These are phyloP conservation scores for Alexandromys fortis DNA, from an alignment of 2,113 vertebrate genomes.

Conservation along the genomic window DNA sequence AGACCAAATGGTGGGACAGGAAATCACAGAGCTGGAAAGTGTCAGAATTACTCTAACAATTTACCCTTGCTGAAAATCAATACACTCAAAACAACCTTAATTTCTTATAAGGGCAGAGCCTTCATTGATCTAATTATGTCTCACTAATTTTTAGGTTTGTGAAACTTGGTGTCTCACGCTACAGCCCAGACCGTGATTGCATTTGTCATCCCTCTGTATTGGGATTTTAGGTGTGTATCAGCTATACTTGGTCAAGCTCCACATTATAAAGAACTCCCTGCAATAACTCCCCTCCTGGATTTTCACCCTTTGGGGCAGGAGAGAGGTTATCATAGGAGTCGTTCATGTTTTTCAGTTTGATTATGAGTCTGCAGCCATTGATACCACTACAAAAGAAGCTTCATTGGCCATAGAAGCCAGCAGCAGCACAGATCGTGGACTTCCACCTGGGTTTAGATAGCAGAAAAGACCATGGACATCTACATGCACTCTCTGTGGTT, in stretches of 20 bases:
- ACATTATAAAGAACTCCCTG: neutral
- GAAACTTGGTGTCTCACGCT: neutral
- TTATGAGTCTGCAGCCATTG: too few relatives aligned
- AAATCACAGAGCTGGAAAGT: neutral
- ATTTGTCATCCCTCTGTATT: neutral
- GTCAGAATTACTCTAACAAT: neutral
- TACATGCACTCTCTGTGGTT: neutral
- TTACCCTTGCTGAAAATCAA: neutral
- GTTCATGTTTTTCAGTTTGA: too few relatives aligned
- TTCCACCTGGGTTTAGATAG: too few relatives aligned
- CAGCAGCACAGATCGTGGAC: too few relatives aligned
- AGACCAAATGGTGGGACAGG: neutral
- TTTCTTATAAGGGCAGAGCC: neutral
- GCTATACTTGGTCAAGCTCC: neutral
- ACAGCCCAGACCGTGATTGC: neutral
- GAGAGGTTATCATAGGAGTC: too few relatives aligned
- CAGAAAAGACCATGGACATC: too few relatives aligned
- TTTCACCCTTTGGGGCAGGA: neutral
- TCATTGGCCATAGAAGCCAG: too few relatives aligned
- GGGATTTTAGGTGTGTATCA: neutral
- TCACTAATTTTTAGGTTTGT: neutral
- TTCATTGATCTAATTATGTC: neutral
- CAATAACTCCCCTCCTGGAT: neutral
- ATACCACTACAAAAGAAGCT: too few relatives aligned
- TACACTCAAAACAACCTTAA: neutral